Percentiles rank a stretch among this genome's conserved stretches.
Conservation (phyloP, 2,113 vertebrate genomes). For the Microtus richardsoni region DNA sequence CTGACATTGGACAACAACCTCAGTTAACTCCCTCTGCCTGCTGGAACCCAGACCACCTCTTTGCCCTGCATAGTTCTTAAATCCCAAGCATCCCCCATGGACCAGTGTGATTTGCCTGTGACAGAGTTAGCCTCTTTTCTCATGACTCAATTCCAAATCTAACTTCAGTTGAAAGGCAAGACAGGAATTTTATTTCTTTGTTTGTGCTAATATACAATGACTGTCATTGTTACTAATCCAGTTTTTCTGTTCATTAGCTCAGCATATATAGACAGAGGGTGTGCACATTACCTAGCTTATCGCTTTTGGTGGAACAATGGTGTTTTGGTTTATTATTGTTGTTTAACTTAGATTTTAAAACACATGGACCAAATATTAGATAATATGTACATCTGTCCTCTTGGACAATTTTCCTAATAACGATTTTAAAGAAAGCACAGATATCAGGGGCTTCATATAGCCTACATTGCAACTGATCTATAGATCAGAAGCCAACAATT, state of each 20-base stretch:
- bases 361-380: neutral
- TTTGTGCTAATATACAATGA: neutral
- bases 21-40: neutral
- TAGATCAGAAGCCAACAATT: neutral
- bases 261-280: neutral
- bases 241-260: neutral
- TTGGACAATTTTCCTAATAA: neutral
- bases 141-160: neutral
- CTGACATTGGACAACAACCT: neutral
- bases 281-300: neutral
- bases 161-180: neutral
- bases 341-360: constrained; percentile 25
- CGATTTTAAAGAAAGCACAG: neutral
- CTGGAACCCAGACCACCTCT: neutral
- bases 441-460: neutral
- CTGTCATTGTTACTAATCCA: neutral
- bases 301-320: neutral
- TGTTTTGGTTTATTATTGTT: neutral
- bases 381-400: neutral
- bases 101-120: neutral
- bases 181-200: neutral
- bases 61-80: neutral
- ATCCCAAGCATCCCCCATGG: neutral
- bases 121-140: neutral
- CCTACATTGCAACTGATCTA: neutral